These are phyloP conservation scores for Lepidurus apus DNA, from an alignment of 1,140 invertebrate species.

Conservation along the genomic window DNA sequence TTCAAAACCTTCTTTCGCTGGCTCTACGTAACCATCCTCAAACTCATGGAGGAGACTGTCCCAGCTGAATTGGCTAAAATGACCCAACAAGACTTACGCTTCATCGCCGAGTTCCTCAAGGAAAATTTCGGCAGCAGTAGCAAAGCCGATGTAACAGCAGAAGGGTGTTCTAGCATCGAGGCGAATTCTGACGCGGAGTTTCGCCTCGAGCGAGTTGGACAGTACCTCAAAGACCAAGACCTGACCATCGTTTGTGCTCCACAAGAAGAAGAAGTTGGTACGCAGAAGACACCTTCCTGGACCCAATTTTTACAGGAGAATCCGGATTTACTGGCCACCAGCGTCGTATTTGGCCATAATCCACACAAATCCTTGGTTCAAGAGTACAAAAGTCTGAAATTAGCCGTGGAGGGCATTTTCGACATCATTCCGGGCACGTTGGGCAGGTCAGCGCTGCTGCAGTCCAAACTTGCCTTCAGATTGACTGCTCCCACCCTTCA, in stretches of 20 bases:
- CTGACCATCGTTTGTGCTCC: constrained; percentile 59
- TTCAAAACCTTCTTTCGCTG: constrained; percentile 86
- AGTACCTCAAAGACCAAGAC: constrained; percentile 70
- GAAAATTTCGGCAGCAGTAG: constrained; percentile 64
- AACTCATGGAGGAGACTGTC: constrained; percentile 74
- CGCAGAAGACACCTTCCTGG: constrained; percentile 57
- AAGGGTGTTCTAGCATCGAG: too few relatives aligned
- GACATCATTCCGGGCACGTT: constrained; percentile 42
- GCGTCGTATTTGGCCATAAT: constrained; percentile 66
- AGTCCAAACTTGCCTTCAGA: constrained; percentile 9
- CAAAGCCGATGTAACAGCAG: constrained; percentile 28
- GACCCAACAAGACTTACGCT: constrained; percentile 79
- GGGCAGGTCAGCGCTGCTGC: constrained; percentile 31
- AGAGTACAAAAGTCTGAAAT: constrained; percentile 65
- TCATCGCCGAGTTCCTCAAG: constrained; percentile 78
- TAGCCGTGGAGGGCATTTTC: constrained; percentile 63
- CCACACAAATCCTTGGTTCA: constrained; percentile 73
- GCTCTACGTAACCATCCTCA: constrained; percentile 76
- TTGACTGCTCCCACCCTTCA: background rate
- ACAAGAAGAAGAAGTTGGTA: constrained; percentile 46
- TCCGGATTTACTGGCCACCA: constrained; percentile 60
- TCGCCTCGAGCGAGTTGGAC: constrained; percentile 80
- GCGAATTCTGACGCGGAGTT: constrained; percentile 48
- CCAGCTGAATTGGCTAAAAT: constrained; percentile 73
- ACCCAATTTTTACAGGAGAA: constrained; percentile 66